These are phyloP conservation scores for Eugnorisma glareosa DNA, from an alignment of 2,888 invertebrate genomes.

Conservation along the genomic window DNA sequence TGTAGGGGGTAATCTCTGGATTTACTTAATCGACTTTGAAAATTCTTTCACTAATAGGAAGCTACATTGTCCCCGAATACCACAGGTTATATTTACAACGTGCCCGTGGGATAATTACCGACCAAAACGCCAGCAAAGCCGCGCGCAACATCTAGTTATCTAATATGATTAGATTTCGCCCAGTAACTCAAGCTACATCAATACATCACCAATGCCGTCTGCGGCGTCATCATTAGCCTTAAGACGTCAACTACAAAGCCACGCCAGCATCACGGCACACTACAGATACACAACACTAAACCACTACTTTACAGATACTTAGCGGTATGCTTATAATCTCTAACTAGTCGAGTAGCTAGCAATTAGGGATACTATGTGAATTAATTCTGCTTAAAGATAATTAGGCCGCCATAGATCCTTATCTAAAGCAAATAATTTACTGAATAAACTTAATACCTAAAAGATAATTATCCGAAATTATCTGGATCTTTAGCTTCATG, in stretches of 20 bases:
- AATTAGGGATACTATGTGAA: conserved; percentile 16
- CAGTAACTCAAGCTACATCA: not conserved
- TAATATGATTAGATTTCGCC: not conserved
- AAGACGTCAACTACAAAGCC: not conserved
- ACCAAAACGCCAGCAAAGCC: too few species aligned
- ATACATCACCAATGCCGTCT: not conserved
- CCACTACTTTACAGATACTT: conserved; percentile 5
- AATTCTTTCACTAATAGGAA: too few species aligned
- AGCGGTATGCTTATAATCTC: conserved; percentile 15
- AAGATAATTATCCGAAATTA: too few species aligned
- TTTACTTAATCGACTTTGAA: too few species aligned
- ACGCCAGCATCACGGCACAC: not conserved
- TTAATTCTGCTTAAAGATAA: not conserved
- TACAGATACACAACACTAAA: not conserved
- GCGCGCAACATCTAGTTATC: too few species aligned
- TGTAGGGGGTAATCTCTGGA: too few species aligned
- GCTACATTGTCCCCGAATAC: too few species aligned
- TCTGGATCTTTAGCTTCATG: not conserved
- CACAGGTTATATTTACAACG: too few species aligned
- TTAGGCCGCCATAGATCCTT: not conserved
- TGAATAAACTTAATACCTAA: not conserved
- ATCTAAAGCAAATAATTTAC: not conserved
- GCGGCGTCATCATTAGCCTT: conserved; percentile 10
- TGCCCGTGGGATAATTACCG: too few species aligned
- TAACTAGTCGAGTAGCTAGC: conserved; percentile 6